Evolutionary conservation across 2,797 vertebrate species (phyloP).

Genomic region (Acridotheres tristis): DNA sequence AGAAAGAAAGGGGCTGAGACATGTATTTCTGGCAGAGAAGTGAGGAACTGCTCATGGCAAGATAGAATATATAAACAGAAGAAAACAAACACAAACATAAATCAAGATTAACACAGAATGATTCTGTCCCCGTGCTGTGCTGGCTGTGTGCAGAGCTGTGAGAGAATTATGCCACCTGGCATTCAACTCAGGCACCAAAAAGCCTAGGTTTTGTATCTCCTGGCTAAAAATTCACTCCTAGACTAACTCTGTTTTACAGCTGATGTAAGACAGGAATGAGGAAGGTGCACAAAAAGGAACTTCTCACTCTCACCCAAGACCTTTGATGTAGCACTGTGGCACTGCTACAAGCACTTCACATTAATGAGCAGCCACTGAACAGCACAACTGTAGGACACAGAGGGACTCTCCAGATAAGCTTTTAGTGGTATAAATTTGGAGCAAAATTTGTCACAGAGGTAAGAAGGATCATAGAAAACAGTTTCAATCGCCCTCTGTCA

Average conservation of each 20-base stretch:
- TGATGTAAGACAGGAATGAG: not conserved
- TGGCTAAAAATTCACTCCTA: not conserved
- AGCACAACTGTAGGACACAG: not conserved
- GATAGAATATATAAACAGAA: conserved; percentile 11
- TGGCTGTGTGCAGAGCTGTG: not conserved
- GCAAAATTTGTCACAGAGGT: not conserved
- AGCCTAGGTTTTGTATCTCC: not conserved
- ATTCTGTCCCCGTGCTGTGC: not conserved
- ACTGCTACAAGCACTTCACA: not conserved
- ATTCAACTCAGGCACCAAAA: not conserved
- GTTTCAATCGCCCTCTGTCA: not conserved
- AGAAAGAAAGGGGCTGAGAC: conserved; percentile 17
- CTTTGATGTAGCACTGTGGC: not conserved
- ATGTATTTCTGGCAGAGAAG: conserved; percentile 31
- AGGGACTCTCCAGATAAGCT: not conserved
- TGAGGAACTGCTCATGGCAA: conserved; percentile 3
- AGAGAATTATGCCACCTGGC: not conserved
- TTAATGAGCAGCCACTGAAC: not conserved
- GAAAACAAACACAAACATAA: conserved; percentile 18
- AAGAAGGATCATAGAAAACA: not conserved
- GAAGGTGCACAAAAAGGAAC: not conserved
- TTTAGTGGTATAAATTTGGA: not conserved
- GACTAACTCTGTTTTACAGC: not conserved
- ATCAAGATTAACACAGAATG: not conserved
- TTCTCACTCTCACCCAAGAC: not conserved